Evolutionary conservation across 2,113 vertebrate genomes (phyloP).

Genomic region (Laterallus jamaicensis): DNA sequence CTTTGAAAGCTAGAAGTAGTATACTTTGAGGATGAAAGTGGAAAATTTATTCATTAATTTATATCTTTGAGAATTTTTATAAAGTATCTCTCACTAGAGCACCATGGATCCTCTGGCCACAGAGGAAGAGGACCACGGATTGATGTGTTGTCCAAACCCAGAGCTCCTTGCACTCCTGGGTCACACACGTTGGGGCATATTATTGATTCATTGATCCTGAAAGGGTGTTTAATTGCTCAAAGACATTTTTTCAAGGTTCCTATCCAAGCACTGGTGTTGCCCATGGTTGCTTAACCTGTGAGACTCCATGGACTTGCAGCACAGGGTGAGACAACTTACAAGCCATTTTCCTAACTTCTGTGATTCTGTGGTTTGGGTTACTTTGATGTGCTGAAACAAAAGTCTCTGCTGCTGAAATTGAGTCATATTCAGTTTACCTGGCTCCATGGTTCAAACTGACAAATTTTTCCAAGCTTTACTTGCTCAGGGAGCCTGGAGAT

Average conservation of each 20-base stretch:
- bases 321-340: background rate
- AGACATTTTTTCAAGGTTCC: background rate
- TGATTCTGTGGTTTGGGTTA: background rate
- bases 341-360: background rate
- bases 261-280: background rate
- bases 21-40: background rate
- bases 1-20: background rate
- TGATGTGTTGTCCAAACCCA: background rate
- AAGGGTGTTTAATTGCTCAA: background rate
- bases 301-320: background rate
- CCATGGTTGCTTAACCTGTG: background rate
- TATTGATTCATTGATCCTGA: background rate
- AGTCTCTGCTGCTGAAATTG: background rate
- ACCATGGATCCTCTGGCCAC: background rate
- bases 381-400: background rate
- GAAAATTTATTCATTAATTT: background rate
- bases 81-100: background rate
- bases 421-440: background rate
- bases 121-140: background rate
- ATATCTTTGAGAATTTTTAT: background rate
- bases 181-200: too few species aligned
- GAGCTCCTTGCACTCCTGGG: background rate
- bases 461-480: background rate
- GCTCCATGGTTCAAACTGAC: background rate
- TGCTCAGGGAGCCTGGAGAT: background rate